These are phyloP conservation scores for Pseudomyrmex concolor DNA, from an alignment of 1,140 invertebrate species.

Conservation along the genomic window DNA sequence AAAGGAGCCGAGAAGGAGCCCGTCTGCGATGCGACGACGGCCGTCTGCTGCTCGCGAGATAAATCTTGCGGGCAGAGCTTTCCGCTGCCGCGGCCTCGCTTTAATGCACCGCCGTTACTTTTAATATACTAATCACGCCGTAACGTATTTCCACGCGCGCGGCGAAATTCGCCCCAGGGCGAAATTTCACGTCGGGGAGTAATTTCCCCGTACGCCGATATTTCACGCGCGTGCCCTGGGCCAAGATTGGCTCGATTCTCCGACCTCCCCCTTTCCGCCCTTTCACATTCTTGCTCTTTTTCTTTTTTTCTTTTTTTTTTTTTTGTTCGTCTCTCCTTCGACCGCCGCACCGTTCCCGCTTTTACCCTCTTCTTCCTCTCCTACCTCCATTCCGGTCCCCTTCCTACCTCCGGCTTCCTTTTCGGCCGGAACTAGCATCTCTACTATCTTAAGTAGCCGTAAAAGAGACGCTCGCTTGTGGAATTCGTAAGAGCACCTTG, in stretches of 20 bases:
- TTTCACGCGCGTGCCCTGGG: constrained; percentile 80
- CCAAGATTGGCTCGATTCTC: constrained; percentile 77
- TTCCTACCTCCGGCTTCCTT: constrained; percentile 38
- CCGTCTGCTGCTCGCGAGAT: constrained; percentile 26
- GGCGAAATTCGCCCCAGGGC: constrained; percentile 77
- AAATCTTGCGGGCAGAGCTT: constrained; percentile 51
- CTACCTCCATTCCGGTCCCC: neutral
- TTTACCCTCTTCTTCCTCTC: neutral
- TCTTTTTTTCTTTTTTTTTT: constrained; percentile 20
- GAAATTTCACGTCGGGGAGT: constrained; percentile 77
- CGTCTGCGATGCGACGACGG: constrained; percentile 10
- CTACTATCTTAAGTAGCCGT: constrained; percentile 75
- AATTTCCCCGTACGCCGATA: constrained; percentile 80
- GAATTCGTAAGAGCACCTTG: constrained; percentile 74
- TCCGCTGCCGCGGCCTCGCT: constrained; percentile 34
- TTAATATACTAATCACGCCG: constrained; percentile 78
- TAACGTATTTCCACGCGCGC: constrained; percentile 71
- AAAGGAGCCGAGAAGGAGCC: constrained; percentile 13
- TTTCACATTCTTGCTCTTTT: constrained; percentile 24
- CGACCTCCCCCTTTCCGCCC: constrained; percentile 31
- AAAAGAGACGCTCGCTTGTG: constrained; percentile 74
- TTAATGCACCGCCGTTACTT: constrained; percentile 64
- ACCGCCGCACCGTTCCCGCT: constrained; percentile 11
- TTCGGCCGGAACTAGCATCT: constrained; percentile 55
- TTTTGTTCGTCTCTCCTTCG: constrained; percentile 39